Conservation (phyloP, 2,113 vertebrate species). For the Loxodonta africana region DNA sequence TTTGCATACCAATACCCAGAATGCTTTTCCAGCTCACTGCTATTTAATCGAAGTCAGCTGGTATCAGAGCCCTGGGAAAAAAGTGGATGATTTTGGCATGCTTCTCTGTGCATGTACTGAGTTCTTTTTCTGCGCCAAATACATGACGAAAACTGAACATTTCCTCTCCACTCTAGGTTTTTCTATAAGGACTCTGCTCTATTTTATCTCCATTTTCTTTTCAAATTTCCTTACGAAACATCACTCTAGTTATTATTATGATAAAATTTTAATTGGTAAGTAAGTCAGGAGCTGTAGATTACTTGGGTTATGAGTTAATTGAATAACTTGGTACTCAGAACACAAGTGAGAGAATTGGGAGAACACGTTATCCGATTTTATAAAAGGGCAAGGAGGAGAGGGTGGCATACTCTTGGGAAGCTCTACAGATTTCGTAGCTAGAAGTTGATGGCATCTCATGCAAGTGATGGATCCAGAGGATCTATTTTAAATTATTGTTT, state of each 20-base stretch:
- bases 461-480: not conserved
- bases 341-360: not conserved
- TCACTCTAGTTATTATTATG: not conserved
- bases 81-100: conserved; percentile 75
- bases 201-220: conserved; percentile 46
- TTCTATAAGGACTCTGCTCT: conserved; percentile 32
- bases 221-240: not conserved
- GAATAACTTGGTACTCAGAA: conserved; percentile 23
- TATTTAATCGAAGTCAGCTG: conserved; percentile 83
- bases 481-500: conserved; percentile 32
- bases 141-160: conserved; percentile 65
- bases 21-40: conserved; percentile 84
- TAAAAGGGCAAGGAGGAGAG: not conserved
- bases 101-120: conserved; percentile 76
- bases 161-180: conserved; percentile 50
- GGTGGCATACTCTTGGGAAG: not conserved
- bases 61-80: conserved; percentile 82
- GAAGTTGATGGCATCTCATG: not conserved
- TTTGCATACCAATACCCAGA: conserved; percentile 83
- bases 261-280: conserved; percentile 47
- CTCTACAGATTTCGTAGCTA: not conserved
- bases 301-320: not conserved
- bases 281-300: not conserved
- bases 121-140: conserved; percentile 73
- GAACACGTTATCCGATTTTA: not conserved